Evolutionary conservation across 2,113 vertebrate species (phyloP), one percentile per base, ranked within the genome.

Genomic region (Zeus faber): DNA sequence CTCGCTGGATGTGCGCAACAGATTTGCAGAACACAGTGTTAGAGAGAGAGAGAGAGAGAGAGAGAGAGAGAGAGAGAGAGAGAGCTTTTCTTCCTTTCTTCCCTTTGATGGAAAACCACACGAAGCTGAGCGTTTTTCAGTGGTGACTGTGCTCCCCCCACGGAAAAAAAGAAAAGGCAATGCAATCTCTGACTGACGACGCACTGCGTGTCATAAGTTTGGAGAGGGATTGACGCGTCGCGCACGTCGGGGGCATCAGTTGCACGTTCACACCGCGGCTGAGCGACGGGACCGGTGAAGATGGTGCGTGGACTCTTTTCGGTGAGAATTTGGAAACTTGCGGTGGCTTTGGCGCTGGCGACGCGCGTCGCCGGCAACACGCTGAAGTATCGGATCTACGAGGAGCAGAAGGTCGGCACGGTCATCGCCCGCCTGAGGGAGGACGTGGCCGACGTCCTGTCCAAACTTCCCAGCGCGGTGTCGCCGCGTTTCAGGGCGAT

Each of bases 381-480:
- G 16, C 59, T 98, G 56, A 94, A 92, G 76, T 99, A 99, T 81
- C 89, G 92, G 78, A 92, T 98, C 47, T 93, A 91, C 8, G 97
- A 99, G 87, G 97, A 99, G 79, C 95, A 98, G 78, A 90, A 89
- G 75, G 90, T 94, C 0, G 97, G 97, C 26, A 93, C 91, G 0
- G 93, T 99, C 0, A 90, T 99, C 35, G 92, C 94, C 0, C 88
- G 93, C 31, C 88, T 99, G 1, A 91, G 87, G 13, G 95, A 98
- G 51, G 95, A 98, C 41, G 93, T 95, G 23, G 93, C 91, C 7
- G 96, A 96, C 65, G 89, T 93, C 50, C 63, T 98, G 54, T 70
- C 88, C 6, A 92, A 92, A 86, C 89, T 97, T 45, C 96, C 95
- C 0, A 91, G 90, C 75, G 90, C 93, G 0, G 87, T 92, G 8